Evolutionary conservation across 1,140 invertebrate genomes (phyloP), one percentile per base, ranked within the genome.

Genomic region (Drosophila ambigua): DNA sequence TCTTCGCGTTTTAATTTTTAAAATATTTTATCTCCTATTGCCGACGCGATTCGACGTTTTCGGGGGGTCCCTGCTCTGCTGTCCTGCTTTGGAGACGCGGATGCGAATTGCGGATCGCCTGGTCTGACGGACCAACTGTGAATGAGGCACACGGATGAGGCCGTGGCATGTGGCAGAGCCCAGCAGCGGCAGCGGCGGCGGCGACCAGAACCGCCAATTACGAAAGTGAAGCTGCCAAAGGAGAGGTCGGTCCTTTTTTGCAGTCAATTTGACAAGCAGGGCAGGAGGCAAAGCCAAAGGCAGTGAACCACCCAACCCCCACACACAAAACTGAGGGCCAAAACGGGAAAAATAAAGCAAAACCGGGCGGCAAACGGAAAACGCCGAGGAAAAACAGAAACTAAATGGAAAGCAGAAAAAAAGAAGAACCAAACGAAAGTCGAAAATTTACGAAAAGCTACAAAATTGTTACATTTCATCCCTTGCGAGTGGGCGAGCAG

Each of bases 371-470:
- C 52, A 68, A 48, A 48, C 52, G 57, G 39, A 46, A 64, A 44
- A 53, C 13, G 15, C 13, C 35, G 44, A 52, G 63, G 35, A 51
- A 55, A 41, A 71, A 52, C 46, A 26, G 51, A 58, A 68, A 46
- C 57, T 62, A 71, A 84, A 73, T 57, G 59, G 58, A 49, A 60
- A 65, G 39, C 79, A 63, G 69, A 46, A 51, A 39, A 60, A 71
- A 65, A 65, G 72, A 64, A 84, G 31, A 78, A 60, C 80, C 90
- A 84, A 90, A 79, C 77, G 88, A 83, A 90, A 90, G 83, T 90
- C 88, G 79, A 90, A 90, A 88, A 87, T 87, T 87, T 87, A 87
- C 82, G 82, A 88, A 87, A 87, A 88, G 88, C 83, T 90, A 90
- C 88, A 72, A 88, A 90, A 90, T 83, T 83, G 87, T 90, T 78